Evolutionary conservation across 92 coral and sea anemone species (phyloP), one percentile per base, ranked within the genome.

Genomic region (Phenganax stokvisi): DNA sequence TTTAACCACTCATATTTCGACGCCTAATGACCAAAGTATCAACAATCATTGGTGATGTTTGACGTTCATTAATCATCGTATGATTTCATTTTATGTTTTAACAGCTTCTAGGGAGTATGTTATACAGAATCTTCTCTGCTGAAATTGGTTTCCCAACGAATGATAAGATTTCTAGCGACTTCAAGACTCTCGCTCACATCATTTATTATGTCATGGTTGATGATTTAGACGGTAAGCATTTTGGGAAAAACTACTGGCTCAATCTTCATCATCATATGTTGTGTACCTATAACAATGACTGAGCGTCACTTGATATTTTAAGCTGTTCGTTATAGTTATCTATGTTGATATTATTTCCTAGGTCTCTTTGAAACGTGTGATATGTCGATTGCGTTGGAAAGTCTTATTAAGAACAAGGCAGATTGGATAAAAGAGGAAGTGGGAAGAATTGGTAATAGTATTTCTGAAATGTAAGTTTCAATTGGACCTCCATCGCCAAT

Each of bases 391-490:
- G 61, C 62, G 9, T 52, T 79, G 73, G 83, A 79, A 15, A 79
- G 73, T 9, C 1, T 65, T 31, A 20, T 79, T 51, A 63, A 16
- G 13, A 79, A 54, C 61, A 79, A 79, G 62, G 65, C 51, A 65
- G 74, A 51, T 37, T 79, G 83, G 83, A 79, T 79, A 7, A 9
- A 61, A 31, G 83, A 79, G 25, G 73, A 79, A 51, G 59, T 64
- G 16, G 47, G 11, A 29, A 79, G 17, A 47, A 79, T 79, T n/a
- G 69, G 51, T 20, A 62, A 79, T 51, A 52, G 63, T 52, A 79
- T 79, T 17, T 79, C 51, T 4, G 74, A 79, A 65, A 63, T 65
- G 83, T 79, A 54, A 64, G 83, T 59, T 17, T 54, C 29, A 17
- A 52, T 3, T 71, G 12, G 12, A 10, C 6, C 25, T 20, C 25